Conservation (phyloP, 2,113 vertebrate genomes). For the Laticauda colubrina region DNA sequence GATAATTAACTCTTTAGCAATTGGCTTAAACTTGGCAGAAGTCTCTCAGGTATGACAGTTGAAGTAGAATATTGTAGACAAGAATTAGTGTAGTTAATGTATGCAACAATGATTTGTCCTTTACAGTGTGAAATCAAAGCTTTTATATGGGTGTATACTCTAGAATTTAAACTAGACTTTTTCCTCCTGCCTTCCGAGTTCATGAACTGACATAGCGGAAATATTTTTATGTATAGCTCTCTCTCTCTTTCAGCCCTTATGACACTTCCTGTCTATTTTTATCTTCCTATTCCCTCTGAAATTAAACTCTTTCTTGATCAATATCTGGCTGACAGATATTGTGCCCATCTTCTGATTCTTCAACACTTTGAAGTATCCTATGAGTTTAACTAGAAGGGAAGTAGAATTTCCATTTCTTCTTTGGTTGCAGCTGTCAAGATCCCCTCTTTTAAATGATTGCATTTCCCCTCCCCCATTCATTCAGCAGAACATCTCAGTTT, state of each 20-base stretch:
- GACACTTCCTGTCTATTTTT: not conserved
- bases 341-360: not conserved
- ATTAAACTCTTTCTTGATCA: not conserved
- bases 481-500: not conserved
- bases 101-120: not conserved
- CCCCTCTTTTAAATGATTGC: not conserved
- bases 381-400: not conserved
- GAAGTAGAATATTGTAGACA: not conserved
- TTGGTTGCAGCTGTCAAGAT: not conserved
- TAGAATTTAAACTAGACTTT: not conserved
- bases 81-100: not conserved
- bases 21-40: not conserved
- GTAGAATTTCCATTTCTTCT: not conserved
- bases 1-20: not conserved
- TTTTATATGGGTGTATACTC: not conserved
- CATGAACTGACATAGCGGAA: not conserved
- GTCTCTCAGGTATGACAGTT: not conserved
- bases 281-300: not conserved
- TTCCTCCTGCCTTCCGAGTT: not conserved
- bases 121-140: not conserved
- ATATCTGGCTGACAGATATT: not conserved
- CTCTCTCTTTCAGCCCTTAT: not conserved
- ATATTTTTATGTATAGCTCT: not conserved
- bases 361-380: not conserved
- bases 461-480: not conserved